Base-by-base conservation (phyloP, 2,888 invertebrate species). In the Leucoma salicis region DNA sequence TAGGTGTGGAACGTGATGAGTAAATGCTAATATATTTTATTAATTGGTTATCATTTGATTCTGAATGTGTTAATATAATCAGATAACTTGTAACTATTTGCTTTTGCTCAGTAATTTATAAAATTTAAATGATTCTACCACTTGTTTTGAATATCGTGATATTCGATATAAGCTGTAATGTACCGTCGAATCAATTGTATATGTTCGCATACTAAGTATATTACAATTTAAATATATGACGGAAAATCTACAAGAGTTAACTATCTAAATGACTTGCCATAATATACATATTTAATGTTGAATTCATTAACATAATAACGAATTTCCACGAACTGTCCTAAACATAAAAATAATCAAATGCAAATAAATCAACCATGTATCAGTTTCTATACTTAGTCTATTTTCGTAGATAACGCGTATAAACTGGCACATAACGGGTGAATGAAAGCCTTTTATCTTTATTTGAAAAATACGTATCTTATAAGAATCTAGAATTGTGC, bases 371-470 rank as follows among this genome's bases (percentile, higher is more conserved):
- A 13, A 39, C 35, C 37, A 38, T 33, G 31, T 44, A 46, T 47
- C 34, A 45, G 36, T 27, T 35, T 27, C 25, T 15, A 50, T 39
- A n/a, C n/a, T n/a, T n/a, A 47, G 45, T 46, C 32, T 46, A 43
- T 53, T 49, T 54, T 27, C 11, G 11, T n/a, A 27, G 27, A 27
- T 27, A 27, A 44, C 8, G 37, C 8, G 37, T 31, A 46, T 57
- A 57, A 60, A 58, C 43, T 49, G 44, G 27, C 27, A 48, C 51
- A 57, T 54, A 53, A 34, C 18, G 33, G 33, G 46, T 51, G 51
- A 54, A 54, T 49, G 51, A 59, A 57, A 51, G 59, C 43, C 42
- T 53, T 56, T 39, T 59, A 49, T 29, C 53, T 59, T 42, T 48
- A 51, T 53, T 46, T 31, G 46, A 35, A 32, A 29, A 47, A 14